phyloP scores from a whole-genome alignment of 2,888 invertebrate species.

The Subacronicta megacephala region DNA sequence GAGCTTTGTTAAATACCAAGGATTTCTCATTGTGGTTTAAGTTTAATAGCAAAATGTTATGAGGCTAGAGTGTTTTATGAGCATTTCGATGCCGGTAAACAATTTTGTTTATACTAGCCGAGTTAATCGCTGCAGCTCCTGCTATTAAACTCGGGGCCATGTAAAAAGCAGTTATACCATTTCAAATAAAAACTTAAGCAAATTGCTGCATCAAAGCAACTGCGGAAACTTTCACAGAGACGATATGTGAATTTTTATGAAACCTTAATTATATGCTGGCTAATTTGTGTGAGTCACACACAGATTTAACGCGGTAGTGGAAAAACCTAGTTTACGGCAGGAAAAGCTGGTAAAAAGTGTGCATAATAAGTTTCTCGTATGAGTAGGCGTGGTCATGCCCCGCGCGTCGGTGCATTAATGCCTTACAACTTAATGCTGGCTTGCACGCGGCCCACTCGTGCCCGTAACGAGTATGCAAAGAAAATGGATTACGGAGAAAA shows the following conservation, averaged over 20 bases:
- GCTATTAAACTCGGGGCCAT: conserved; percentile 28
- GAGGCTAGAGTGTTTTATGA: conserved; percentile 29
- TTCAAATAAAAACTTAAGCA: conserved; percentile 26
- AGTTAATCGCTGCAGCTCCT: conserved; percentile 31
- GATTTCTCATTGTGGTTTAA: conserved; percentile 29
- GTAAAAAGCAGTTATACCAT: conserved; percentile 17
- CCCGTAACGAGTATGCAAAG: conserved; percentile 70
- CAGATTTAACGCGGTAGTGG: conserved; percentile 56
- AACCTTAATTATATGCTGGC: conserved; percentile 52
- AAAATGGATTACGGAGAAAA: conserved; percentile 29
- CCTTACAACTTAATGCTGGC: conserved; percentile 82
- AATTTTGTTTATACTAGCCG: conserved; percentile 20
- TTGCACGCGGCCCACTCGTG: conserved; percentile 74
- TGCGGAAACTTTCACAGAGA: conserved; percentile 13
- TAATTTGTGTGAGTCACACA: conserved; percentile 69
- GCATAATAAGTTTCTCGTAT: conserved; percentile 67
- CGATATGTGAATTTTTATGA: conserved; percentile 26
- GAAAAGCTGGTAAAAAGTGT: conserved; percentile 55
- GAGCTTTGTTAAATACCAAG: conserved; percentile 34
- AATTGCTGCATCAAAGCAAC: conserved; percentile 34
- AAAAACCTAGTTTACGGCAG: conserved; percentile 52
- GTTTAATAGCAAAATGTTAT: conserved; percentile 38
- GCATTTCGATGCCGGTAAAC: conserved; percentile 24
- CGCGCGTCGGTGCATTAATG: conserved; percentile 83
- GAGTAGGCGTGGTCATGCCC: conserved; percentile 72